Evolutionary conservation across 2,888 invertebrate species (phyloP).

Genomic region (Limnephilus rhombicus): DNA sequence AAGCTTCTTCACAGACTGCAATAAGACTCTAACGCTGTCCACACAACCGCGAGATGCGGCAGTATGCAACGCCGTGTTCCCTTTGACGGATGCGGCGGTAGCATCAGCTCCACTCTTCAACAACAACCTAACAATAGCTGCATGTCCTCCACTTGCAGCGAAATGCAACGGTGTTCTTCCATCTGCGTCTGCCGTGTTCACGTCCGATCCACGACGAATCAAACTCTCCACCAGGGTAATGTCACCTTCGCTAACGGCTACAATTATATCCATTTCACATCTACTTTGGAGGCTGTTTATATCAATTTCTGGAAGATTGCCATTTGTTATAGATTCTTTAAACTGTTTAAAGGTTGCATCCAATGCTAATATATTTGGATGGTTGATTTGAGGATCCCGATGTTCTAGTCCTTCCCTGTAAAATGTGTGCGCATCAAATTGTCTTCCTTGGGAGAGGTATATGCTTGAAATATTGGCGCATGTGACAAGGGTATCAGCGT

Average conservation of each 20-base stretch:
- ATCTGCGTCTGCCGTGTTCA: neutral
- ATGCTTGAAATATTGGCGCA: neutral
- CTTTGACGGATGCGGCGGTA: neutral
- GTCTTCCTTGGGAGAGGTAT: neutral
- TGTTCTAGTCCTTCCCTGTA: neutral
- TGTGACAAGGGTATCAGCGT: neutral
- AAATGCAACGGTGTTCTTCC: conserved; percentile 23
- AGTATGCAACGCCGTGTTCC: neutral
- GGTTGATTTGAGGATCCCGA: neutral
- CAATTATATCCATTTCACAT: neutral
- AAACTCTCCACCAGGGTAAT: neutral
- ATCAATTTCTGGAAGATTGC: neutral
- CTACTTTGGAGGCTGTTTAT: neutral
- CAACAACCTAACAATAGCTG: neutral
- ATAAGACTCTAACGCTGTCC: neutral
- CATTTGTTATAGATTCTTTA: neutral
- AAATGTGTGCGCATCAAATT: neutral
- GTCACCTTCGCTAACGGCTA: neutral
- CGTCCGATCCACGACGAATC: neutral
- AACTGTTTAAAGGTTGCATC: neutral
- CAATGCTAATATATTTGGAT: neutral
- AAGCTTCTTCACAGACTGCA: neutral
- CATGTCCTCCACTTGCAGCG: conserved; percentile 2
- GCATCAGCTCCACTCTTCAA: conserved; percentile 23
- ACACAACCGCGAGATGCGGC: conserved; percentile 7